Percentiles rank a stretch among this genome's conserved stretches.
These are phyloP conservation scores for Lanius ludovicianus DNA, from an alignment of 2,113 vertebrate species.

Conservation along the genomic window DNA sequence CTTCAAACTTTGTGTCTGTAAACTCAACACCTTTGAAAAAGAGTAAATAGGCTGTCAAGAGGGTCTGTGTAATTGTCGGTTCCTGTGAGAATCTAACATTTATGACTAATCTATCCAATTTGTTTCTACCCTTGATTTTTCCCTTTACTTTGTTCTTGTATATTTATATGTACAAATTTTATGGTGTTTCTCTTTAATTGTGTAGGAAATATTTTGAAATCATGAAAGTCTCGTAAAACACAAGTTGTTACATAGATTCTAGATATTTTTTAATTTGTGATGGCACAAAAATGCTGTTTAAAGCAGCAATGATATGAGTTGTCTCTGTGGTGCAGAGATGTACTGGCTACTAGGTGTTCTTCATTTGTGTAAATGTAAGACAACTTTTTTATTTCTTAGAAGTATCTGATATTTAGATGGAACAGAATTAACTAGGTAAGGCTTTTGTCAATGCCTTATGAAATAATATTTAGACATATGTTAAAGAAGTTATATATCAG, in stretches of 20 bases:
- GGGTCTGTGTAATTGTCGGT: not conserved
- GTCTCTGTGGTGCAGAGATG: not conserved
- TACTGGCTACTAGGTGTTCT: not conserved
- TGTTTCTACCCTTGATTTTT: not conserved
- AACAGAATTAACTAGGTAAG: not conserved
- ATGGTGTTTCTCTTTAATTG: not conserved
- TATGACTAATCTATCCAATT: not conserved
- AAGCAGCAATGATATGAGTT: not conserved
- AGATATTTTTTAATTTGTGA: not conserved
- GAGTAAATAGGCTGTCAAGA: not conserved
- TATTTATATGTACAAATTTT: not conserved
- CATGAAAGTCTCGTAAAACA: not conserved
- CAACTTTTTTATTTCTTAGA: not conserved
- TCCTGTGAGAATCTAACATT: not conserved
- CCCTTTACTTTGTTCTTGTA: not conserved
- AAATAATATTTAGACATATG: not conserved
- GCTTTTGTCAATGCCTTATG: not conserved
- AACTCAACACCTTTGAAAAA: not conserved
- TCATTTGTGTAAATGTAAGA: not conserved
- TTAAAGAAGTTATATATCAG: not conserved
- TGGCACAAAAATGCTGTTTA: not conserved
- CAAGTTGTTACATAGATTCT: not conserved
- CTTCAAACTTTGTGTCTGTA: not conserved
- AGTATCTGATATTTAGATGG: not conserved
- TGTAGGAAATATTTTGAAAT: not conserved